Evolutionary conservation across 2,888 invertebrate species (phyloP).

Genomic region (Fragum sueziense): DNA sequence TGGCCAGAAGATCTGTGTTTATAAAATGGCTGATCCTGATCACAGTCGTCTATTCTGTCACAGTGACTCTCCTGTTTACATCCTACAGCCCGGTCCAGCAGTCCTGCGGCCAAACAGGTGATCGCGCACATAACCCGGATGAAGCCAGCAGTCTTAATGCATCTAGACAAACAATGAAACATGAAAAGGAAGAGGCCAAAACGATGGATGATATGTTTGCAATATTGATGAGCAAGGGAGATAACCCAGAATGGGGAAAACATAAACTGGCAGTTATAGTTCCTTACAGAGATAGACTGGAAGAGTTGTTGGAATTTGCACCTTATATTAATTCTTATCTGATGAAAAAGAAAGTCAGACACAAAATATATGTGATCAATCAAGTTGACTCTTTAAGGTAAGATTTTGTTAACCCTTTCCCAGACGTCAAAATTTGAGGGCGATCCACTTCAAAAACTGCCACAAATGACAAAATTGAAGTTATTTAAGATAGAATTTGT

Average conservation of each 20-base stretch:
- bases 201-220: not conserved
- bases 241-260: constrained; percentile 46
- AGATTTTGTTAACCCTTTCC: no score
- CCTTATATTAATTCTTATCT: constrained; percentile 95
- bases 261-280: constrained; percentile 91
- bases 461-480: no score
- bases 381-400: constrained; percentile 86
- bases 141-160: not conserved
- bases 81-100: constrained; percentile 19
- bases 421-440: no score
- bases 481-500: no score
- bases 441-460: no score
- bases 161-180: no score
- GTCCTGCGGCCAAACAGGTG: constrained; percentile 16
- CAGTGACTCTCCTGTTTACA: constrained; percentile 47
- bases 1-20: constrained; percentile 51
- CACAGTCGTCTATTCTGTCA: constrained; percentile 39
- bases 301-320: constrained; percentile 95
- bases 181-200: not conserved
- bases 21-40: constrained; percentile 51
- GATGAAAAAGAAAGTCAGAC: constrained; percentile 89
- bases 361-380: constrained; percentile 95
- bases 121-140: not conserved
- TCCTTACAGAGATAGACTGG: constrained; percentile 97
- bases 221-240: constrained; percentile 12